These are phyloP conservation scores for Diogma glabrata DNA, from an alignment of 2,888 invertebrate genomes.

Conservation along the genomic window DNA sequence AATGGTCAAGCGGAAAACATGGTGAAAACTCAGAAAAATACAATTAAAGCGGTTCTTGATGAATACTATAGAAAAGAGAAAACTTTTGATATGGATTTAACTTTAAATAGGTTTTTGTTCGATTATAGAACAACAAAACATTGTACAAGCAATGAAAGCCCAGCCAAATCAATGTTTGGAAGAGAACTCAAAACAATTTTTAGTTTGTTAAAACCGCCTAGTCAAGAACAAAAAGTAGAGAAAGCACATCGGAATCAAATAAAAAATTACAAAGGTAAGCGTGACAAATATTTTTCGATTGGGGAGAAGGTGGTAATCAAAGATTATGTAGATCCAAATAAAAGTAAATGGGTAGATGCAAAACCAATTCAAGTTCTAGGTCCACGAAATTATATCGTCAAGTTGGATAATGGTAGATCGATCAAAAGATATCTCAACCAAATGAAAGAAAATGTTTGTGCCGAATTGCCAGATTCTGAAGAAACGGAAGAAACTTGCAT, in stretches of 20 bases:
- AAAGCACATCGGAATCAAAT: neutral
- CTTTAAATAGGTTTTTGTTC: too few species aligned
- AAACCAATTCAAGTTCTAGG: neutral
- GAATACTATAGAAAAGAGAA: neutral
- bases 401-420: neutral
- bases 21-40: neutral
- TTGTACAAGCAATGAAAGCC: slow-evolving; percentile 3
- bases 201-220: neutral
- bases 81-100: neutral
- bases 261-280: neutral
- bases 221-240: neutral
- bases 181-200: neutral
- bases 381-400: neutral
- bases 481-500: too few species aligned
- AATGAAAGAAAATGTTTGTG: neutral
- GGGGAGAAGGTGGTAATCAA: neutral
- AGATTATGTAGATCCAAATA: neutral
- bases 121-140: neutral
- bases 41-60: too few species aligned
- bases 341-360: neutral
- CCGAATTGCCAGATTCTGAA: neutral
- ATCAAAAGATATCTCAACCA: neutral
- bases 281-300: neutral
- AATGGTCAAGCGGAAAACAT: neutral
- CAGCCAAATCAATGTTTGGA: slow-evolving; percentile 2